These are phyloP conservation scores for Lampropteryx suffumata DNA, from an alignment of 2,888 invertebrate species.

Conservation along the genomic window DNA sequence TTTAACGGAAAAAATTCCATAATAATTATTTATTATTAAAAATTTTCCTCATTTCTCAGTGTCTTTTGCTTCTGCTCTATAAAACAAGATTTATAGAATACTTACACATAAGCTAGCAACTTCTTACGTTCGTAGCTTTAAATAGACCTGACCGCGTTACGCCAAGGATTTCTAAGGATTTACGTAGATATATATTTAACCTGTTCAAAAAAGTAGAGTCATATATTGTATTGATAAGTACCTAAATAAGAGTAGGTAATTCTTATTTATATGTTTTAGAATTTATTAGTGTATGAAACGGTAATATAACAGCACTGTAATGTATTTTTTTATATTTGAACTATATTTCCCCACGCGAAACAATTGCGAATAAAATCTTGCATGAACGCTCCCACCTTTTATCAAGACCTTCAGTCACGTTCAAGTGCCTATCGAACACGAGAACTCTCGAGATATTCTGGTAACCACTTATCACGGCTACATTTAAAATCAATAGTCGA, in stretches of 20 bases:
- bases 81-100: conserved; percentile 26
- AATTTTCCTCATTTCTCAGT: background rate
- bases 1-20: too few relatives aligned
- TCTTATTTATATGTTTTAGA: too few relatives aligned
- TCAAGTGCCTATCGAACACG: conserved; percentile 28
- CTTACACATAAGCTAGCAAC: conserved; percentile 29
- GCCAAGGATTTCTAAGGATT: conserved; percentile 34
- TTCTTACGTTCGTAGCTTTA: conserved; percentile 35
- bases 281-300: too few relatives aligned
- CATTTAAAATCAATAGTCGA: conserved; percentile 24
- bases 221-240: too few relatives aligned
- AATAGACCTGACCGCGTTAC: conserved; percentile 39
- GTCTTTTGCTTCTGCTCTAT: conserved; percentile 9
- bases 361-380: conserved; percentile 11
- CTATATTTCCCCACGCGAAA: background rate
- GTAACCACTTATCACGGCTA: conserved; percentile 26
- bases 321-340: background rate
- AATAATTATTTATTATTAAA: conserved; percentile 1
- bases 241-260: too few relatives aligned
- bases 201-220: background rate
- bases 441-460: conserved; percentile 39
- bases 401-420: conserved; percentile 37
- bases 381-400: conserved; percentile 46
- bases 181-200: conserved; percentile 1
- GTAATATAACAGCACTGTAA: background rate